phyloP scores from a whole-genome alignment of 2,888 invertebrate genomes.

The Pammene aurita region DNA sequence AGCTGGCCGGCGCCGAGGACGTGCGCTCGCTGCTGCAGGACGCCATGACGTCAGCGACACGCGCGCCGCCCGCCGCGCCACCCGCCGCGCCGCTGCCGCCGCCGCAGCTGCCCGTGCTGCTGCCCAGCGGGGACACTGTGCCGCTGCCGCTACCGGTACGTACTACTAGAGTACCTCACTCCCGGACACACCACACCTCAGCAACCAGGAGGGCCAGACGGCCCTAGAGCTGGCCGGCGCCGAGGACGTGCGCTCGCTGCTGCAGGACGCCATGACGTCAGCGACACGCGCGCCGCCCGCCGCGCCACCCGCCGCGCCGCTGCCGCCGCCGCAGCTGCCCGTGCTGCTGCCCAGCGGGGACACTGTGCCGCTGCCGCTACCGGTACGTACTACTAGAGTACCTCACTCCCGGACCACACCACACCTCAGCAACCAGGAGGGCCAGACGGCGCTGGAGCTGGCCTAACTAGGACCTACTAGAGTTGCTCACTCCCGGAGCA shows the following conservation, averaged over 20 bases:
- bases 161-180: too few relatives aligned
- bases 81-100: constrained; percentile 57
- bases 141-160: constrained; percentile 65
- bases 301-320: constrained; percentile 58
- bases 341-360: constrained; percentile 93
- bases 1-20: too few relatives aligned
- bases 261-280: constrained; percentile 92
- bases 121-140: constrained; percentile 92
- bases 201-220: too few relatives aligned
- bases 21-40: constrained; percentile 92
- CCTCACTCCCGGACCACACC: too few relatives aligned
- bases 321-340: constrained; percentile 80
- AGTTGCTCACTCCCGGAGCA: constrained; percentile 94
- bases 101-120: constrained; percentile 86
- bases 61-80: too few relatives aligned
- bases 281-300: too few relatives aligned
- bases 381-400: constrained; percentile 49
- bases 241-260: constrained; percentile 76
- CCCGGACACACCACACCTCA: too few relatives aligned
- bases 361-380: constrained; percentile 87
- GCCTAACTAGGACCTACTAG: too few relatives aligned
- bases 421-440: constrained; percentile 97
- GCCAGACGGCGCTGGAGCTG: constrained; percentile 79
- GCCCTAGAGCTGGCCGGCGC: too few relatives aligned
- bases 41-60: constrained; percentile 95